Conservation (phyloP, 64 coral and sea anemone genomes). For the Actinia tenebrosa region DNA sequence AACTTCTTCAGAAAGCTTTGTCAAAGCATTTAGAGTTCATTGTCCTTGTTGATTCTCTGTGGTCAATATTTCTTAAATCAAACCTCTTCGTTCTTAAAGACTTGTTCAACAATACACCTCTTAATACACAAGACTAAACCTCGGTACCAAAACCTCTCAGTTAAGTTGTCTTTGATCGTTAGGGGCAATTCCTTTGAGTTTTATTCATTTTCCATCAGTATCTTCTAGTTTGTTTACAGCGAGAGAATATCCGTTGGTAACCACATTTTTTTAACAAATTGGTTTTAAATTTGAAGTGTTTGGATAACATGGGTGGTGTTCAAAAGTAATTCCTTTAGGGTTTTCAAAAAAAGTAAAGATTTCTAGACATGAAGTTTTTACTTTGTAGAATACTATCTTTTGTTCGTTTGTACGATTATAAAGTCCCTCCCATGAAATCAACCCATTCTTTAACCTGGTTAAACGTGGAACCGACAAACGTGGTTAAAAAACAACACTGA, state of each 20-base stretch:
- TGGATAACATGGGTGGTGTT: background rate
- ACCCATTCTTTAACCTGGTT: conserved; percentile 11
- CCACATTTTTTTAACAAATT: background rate
- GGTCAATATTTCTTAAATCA: background rate
- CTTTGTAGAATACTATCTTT: background rate
- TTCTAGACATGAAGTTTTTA: background rate
- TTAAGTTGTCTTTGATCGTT: conserved; percentile 3
- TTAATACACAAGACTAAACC: background rate
- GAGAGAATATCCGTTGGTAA: background rate
- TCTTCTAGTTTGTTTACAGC: background rate
- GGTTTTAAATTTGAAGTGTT: conserved; percentile 2
- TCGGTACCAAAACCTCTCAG: background rate
- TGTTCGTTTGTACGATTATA: conserved; percentile 8
- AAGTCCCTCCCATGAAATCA: conserved; percentile 19
- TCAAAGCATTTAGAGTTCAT: conserved; percentile 5
- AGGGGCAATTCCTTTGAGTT: background rate
- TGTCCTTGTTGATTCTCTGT: background rate
- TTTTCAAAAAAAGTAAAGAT: background rate
- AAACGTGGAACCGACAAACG: background rate
- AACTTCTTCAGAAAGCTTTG: background rate
- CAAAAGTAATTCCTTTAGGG: background rate
- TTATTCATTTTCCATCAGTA: background rate
- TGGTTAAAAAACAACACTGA: background rate
- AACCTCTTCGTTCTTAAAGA: background rate
- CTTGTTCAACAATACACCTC: background rate